phyloP scores from a whole-genome alignment of 2,888 invertebrate species.

The Argyresthia goedartella region DNA sequence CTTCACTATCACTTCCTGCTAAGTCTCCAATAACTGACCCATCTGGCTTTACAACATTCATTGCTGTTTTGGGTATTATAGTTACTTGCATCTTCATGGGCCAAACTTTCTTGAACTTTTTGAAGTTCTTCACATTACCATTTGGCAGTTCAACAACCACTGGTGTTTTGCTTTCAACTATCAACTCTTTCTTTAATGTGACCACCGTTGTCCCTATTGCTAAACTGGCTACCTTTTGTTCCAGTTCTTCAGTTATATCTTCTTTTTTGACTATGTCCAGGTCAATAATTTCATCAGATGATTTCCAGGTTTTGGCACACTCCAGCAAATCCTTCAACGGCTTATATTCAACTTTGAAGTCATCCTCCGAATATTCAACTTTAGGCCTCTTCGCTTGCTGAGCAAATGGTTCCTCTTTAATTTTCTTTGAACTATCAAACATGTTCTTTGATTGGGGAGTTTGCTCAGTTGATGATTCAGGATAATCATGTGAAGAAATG shows the following conservation, averaged over 20 bases:
- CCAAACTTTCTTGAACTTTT: slow-evolving; percentile 62
- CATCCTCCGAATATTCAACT: not conserved
- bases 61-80: slow-evolving; percentile 28
- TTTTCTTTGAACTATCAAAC: not conserved
- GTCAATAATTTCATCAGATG: slow-evolving; percentile 12
- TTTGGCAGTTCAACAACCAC: slow-evolving; percentile 23
- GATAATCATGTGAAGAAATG: slow-evolving; percentile 17
- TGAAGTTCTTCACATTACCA: slow-evolving; percentile 39
- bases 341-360: not conserved
- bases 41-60: slow-evolving; percentile 16
- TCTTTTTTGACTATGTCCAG: slow-evolving; percentile 31
- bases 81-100: slow-evolving; percentile 46
- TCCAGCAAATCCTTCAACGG: slow-evolving; percentile 17
- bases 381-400: not conserved
- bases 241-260: slow-evolving; percentile 30
- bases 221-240: slow-evolving; percentile 39
- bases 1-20: not conserved
- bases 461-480: not conserved
- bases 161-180: slow-evolving; percentile 39
- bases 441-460: not conserved
- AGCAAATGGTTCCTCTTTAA: not conserved
- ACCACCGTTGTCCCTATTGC: slow-evolving; percentile 47
- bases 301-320: slow-evolving; percentile 21
- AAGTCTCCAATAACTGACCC: not conserved
- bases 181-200: slow-evolving; percentile 36